Evolutionary conservation across 2,888 invertebrate species (phyloP).

Genomic region (Frankliniella intonsa): DNA sequence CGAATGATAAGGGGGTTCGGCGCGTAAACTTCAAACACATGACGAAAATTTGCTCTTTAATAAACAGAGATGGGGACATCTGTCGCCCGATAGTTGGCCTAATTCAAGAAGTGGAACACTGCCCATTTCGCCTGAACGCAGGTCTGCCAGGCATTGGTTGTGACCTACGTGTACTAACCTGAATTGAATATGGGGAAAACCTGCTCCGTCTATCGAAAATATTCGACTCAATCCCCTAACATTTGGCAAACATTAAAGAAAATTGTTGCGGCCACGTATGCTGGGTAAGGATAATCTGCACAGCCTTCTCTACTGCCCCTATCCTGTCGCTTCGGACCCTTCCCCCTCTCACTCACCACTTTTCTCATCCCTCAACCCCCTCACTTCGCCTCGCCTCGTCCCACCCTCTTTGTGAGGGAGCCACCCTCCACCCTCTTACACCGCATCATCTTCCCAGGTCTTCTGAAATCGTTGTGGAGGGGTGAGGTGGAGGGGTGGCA

Average conservation of each 20-base stretch:
- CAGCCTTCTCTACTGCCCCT: constrained; percentile 23
- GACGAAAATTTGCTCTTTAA: neutral
- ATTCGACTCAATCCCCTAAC: neutral
- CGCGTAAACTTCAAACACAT: neutral
- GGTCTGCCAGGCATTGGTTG: too few relatives aligned
- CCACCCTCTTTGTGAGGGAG: neutral
- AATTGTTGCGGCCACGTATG: constrained; percentile 22
- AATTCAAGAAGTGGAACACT: constrained; percentile 5
- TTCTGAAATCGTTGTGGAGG: too few relatives aligned
- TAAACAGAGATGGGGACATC: neutral
- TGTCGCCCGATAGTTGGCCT: neutral
- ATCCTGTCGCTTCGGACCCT: neutral
- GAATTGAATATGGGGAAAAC: neutral
- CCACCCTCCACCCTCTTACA: too few relatives aligned
- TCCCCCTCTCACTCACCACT: neutral
- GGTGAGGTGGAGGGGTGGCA: too few relatives aligned
- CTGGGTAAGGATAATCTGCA: constrained; percentile 14
- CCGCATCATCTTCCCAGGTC: too few relatives aligned
- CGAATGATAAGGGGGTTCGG: neutral
- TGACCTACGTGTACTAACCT: neutral
- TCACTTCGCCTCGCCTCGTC: neutral
- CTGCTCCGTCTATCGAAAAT: neutral
- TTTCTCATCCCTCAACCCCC: neutral
- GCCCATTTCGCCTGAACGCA: neutral
- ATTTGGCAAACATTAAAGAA: constrained; percentile 24